Evolutionary conservation across 2,797 vertebrate genomes (phyloP), one percentile per base, ranked within the genome.

Genomic region (Hylomyscus alleni): DNA sequence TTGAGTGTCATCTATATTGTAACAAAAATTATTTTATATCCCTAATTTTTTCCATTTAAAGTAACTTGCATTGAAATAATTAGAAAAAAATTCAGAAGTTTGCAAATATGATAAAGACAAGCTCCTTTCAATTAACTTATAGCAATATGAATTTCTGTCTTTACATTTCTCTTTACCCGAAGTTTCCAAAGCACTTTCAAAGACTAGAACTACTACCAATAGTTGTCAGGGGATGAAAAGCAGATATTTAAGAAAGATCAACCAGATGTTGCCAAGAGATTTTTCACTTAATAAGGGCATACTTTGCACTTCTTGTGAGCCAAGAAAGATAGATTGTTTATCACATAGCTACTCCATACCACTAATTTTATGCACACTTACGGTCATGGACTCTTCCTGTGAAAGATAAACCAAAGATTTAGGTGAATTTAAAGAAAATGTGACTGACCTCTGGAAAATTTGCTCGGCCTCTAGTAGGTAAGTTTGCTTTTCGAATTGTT

Each of bases 241-340:
- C 65, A 93, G 67, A 65, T 44, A 73, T 67, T 91, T 93, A 86
- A 96, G 78, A 72, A 81, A 69, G 50, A 78, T 80, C 69, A 97
- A 58, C 31, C 40, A 89, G n/a, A 81, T 81, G 52, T 83, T 95
- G 65, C 62, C 6, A 89, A 75, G 26, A 89, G 90, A 84, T 75
- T 80, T 44, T 65, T 92, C 56, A 92, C 82, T 96, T 58, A 81
- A 10, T 1, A 4, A 47, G 77, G 50, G 58, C 44, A 34, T 40
- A 44, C 44, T 80, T 29, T 1, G 26, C 22, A 13, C 89, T n/a
- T 91, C 80, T 26, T 60, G 2, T 31, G 52, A 62, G 34, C 62
- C 69, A 93, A 44, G 47, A 34, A 15, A 83, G n/a, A 47, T 54
- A 89, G 50, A 92, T 40, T 96, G 56, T 58, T 93, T 58, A 93